Conservation (phyloP, 2,113 vertebrate genomes). For the Epinephelus fuscoguttatus region DNA sequence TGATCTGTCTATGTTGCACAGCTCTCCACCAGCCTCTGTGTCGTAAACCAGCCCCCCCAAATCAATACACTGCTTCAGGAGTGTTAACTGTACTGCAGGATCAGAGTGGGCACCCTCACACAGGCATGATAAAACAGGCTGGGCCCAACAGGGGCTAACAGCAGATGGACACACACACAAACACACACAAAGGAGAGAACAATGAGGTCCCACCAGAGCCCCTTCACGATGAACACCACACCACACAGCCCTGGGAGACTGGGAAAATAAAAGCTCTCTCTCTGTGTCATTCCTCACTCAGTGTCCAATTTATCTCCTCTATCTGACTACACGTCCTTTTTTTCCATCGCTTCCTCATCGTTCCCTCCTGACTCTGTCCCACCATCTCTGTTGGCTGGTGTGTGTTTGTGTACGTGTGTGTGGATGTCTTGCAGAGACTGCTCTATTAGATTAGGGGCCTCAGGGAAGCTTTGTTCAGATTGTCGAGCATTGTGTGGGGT, state of each 20-base stretch:
- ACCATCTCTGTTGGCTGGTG: conserved; percentile 21
- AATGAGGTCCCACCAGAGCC: conserved; percentile 62
- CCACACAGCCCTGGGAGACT: conserved; percentile 43
- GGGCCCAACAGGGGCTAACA: conserved; percentile 18
- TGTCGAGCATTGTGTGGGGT: conserved; percentile 60
- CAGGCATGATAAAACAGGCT: conserved; percentile 41
- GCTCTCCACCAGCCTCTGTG: conserved; percentile 15
- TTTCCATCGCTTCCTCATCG: conserved; percentile 47
- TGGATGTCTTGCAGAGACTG: conserved; percentile 50
- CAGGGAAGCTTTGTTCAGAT: conserved; percentile 66
- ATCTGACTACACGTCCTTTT: conserved; percentile 53
- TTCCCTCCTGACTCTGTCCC: conserved; percentile 43
- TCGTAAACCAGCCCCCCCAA: conserved; percentile 11
- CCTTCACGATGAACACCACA: conserved; percentile 46
- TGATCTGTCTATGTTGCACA: background rate
- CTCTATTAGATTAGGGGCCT: conserved; percentile 71
- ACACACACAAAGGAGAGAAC: conserved; percentile 49
- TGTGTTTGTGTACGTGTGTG: conserved; percentile 20
- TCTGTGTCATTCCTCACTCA: conserved; percentile 42
- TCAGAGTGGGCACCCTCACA: conserved; percentile 10
- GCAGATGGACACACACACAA: conserved; percentile 59
- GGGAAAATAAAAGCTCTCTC: conserved; percentile 37
- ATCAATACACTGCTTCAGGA: conserved; percentile 42
- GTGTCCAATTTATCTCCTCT: conserved; percentile 65
- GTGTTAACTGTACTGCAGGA: conserved; percentile 23